These are phyloP conservation scores for Sinocyclocheilus rhinocerous DNA, from an alignment of 2,113 vertebrate species.

Conservation along the genomic window DNA sequence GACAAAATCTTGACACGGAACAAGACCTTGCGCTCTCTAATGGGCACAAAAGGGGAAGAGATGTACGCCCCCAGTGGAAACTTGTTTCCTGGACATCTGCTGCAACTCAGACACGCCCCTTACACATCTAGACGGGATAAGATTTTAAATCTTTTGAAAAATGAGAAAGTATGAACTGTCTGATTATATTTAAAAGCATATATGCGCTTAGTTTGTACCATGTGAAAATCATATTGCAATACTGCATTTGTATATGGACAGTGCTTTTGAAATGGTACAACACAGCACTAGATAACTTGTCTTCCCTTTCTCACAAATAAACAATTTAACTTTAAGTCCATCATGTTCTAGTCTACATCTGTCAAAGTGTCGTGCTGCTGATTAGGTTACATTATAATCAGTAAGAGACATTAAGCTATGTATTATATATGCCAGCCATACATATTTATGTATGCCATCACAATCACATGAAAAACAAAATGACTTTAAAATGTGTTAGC, in stretches of 20 bases:
- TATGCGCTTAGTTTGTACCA: not conserved
- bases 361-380: not conserved
- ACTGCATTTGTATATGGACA: not conserved
- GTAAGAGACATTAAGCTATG: not conserved
- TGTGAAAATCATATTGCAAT: not conserved
- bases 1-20: conserved; percentile 87
- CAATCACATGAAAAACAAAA: not conserved
- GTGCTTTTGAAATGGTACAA: not conserved
- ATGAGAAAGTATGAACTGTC: conserved; percentile 59
- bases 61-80: conserved; percentile 88
- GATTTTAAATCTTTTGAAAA: conserved; percentile 77
- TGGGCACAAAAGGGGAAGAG: conserved; percentile 82
- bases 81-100: conserved; percentile 80
- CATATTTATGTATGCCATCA: not conserved
- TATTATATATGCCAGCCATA: not conserved
- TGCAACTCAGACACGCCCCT: conserved; percentile 84
- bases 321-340: not conserved
- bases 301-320: not conserved
- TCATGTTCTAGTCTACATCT: not conserved
- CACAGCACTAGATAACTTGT: not conserved
- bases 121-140: conserved; percentile 86
- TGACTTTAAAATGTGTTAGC: too few relatives aligned
- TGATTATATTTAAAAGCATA: not conserved
- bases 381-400: not conserved
- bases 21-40: conserved; percentile 79